phyloP scores from a whole-genome alignment of 37 sponge, comb jelly and placozoan genomes.

The Petrosia ficiformis region DNA sequence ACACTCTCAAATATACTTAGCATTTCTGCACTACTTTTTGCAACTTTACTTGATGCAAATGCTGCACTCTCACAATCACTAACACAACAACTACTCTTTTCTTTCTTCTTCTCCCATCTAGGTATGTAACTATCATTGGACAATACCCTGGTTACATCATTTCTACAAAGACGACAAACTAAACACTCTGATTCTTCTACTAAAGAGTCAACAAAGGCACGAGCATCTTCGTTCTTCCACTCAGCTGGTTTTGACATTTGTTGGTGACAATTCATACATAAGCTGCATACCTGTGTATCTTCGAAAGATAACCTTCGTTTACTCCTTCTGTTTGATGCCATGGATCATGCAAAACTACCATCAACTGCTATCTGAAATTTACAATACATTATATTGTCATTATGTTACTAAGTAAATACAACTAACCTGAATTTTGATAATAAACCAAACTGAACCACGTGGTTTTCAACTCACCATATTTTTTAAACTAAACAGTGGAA shows the following conservation, averaged over 20 bases:
- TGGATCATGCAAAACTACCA: too few species aligned
- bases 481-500: too few species aligned
- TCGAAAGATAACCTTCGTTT: too few species aligned
- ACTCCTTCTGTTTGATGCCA: too few species aligned
- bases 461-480: too few species aligned
- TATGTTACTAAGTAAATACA: too few species aligned
- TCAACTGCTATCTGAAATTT: too few species aligned
- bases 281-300: too few species aligned
- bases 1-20: neutral
- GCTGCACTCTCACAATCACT: neutral
- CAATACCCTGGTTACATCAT: slow-evolving; percentile 2
- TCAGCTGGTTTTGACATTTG: slow-evolving; percentile 1
- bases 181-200: neutral
- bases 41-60: neutral
- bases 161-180: slow-evolving; percentile 11
- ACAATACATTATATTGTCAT: too few species aligned
- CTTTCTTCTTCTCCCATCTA: slow-evolving; percentile 1
- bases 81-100: slow-evolving; percentile 6
- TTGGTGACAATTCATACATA: too few species aligned
- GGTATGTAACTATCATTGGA: neutral
- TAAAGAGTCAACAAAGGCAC: neutral
- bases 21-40: neutral
- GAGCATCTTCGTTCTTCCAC: neutral
- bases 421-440: too few species aligned
- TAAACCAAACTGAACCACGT: too few species aligned